Base-by-base conservation (phyloP, 1,140 invertebrate species). In the Zaprionus taronus region DNA sequence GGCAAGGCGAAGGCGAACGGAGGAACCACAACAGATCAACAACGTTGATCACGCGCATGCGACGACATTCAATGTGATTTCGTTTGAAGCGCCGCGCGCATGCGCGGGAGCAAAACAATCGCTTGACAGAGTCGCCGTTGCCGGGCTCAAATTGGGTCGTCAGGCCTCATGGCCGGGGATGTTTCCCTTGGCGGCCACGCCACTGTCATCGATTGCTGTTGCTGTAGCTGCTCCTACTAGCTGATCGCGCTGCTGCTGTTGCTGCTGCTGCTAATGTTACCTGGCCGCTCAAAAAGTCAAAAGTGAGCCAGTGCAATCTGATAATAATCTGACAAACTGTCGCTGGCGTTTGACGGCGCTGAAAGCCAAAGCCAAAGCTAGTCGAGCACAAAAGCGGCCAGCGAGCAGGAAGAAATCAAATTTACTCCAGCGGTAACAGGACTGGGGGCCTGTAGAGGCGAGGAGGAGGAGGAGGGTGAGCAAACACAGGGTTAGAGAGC, bases 311-410 rank as follows among this genome's bases (percentile, higher is more conserved):
- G 83, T 91, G 85, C 90, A 91, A 90, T 91, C 85, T 81, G 90
- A 91, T 91, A 91, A 91, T 84, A 91, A 91, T 91, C 90, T 91
- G 90, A 91, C 90, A 91, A 91, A 91, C 90, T 91, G 90, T 91
- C 90, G 90, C 80, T 82, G 82, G 86, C 84, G 84, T 89, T 89
- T 89, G 84, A 89, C 80, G 84, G 79, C 79, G 85, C 84, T 51
- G 41, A 17, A 47, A 47, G 86, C 79, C 69, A 82, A 82, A 82
- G 79, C 73, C 51, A 66, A 63, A 71, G 83, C 80, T 9, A 65
- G 55, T n/a, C 41, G 7, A 57, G 72, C 84, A 89, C 85, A 89
- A 89, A 89, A 82, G 76, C 74, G 69, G 63, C 55, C 72, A 71
- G 60, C 60, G 41, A 85, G 79, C 85, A 90, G 85, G 81, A 90